phyloP scores from a whole-genome alignment of 2,888 invertebrate genomes.

The Cerastis rubricosa region DNA sequence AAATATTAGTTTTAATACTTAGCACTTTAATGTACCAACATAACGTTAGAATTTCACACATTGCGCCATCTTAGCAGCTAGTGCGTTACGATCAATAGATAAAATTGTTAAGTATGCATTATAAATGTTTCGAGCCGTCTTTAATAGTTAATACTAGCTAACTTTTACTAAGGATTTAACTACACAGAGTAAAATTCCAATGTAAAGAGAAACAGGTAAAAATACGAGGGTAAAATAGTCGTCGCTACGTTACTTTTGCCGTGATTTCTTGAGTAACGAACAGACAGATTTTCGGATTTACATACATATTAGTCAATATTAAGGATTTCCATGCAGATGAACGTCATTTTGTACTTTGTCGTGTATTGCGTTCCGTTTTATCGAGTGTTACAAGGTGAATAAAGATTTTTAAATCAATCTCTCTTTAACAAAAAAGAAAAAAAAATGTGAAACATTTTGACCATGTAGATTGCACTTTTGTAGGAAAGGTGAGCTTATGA shows the following conservation, averaged over 20 bases:
- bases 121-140: constrained; percentile 35
- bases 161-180: constrained; percentile 22
- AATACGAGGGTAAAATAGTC: background rate
- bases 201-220: background rate
- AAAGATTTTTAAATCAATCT: too few relatives aligned
- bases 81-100: constrained; percentile 51
- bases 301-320: constrained; percentile 28
- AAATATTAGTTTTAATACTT: constrained; percentile 43
- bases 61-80: constrained; percentile 37
- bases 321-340: constrained; percentile 28
- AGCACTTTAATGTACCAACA: constrained; percentile 21
- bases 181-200: background rate
- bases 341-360: constrained; percentile 16
- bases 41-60: constrained; percentile 63
- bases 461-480: too few relatives aligned
- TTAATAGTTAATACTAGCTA: constrained; percentile 44
- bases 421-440: too few relatives aligned
- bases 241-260: background rate
- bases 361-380: constrained; percentile 20
- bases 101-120: constrained; percentile 56
- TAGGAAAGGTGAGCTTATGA: too few relatives aligned
- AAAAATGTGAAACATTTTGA: too few relatives aligned
- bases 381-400: background rate
- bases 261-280: constrained; percentile 1
- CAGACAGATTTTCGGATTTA: constrained; percentile 27